Conservation (phyloP, 2,888 invertebrate genomes). For the Dusona sp. region DNA sequence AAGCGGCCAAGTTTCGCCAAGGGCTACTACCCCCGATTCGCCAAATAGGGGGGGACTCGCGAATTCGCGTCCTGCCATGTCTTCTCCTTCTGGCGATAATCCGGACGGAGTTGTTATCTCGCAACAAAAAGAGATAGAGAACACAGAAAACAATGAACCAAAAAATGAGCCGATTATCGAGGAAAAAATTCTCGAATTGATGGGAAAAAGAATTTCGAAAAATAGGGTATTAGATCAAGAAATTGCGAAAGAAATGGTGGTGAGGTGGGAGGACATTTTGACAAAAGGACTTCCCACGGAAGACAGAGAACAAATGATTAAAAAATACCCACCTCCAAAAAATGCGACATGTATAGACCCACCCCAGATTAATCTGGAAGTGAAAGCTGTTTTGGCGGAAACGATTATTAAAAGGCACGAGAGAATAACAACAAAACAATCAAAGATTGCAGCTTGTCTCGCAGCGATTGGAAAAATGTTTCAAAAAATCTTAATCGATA, state of each 20-base stretch:
- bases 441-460: constrained; percentile 40
- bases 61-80: too few relatives aligned
- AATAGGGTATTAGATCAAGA: neutral
- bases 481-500: neutral
- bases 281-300: constrained; percentile 54
- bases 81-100: too few relatives aligned
- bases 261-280: constrained; percentile 49
- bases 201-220: constrained; percentile 4
- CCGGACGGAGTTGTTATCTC: too few relatives aligned
- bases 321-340: constrained; percentile 47
- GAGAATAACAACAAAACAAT: constrained; percentile 46
- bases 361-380: constrained; percentile 40
- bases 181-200: neutral
- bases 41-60: too few relatives aligned
- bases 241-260: constrained; percentile 14
- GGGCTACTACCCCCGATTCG: too few relatives aligned
- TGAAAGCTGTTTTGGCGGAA: constrained; percentile 50
- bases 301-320: constrained; percentile 16
- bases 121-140: too few relatives aligned
- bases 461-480: constrained; percentile 18
- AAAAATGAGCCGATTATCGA: neutral
- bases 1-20: too few relatives aligned
- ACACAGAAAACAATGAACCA: neutral
- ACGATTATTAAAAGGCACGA: constrained; percentile 45
- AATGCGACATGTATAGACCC: constrained; percentile 50